These are phyloP conservation scores for Coenobita brevimanus DNA, from an alignment of 1,140 invertebrate genomes.

Conservation along the genomic window DNA sequence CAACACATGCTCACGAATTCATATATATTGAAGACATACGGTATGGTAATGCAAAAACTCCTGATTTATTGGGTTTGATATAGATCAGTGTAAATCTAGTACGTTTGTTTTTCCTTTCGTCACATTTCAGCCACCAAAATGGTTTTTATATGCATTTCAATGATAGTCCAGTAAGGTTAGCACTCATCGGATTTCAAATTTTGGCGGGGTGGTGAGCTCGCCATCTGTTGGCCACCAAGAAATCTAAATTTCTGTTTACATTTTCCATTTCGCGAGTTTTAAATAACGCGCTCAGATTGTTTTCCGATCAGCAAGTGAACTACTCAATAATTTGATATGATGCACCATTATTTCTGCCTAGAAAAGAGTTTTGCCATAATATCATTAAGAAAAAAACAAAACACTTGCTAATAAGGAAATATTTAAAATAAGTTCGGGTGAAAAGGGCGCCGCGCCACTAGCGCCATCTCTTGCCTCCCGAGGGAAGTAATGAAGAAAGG, in stretches of 20 bases:
- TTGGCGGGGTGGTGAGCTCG: conserved; percentile 9
- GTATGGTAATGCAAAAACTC: too few species aligned
- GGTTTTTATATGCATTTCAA: too few species aligned
- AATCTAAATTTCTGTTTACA: conserved; percentile 40
- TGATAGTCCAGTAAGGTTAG: too few species aligned
- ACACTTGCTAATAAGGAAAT: neutral
- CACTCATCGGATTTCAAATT: too few species aligned
- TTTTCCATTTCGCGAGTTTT: conserved; percentile 42
- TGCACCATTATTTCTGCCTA: neutral
- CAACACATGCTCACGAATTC: too few species aligned
- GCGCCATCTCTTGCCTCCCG: conserved; percentile 46
- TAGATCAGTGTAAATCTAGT: too few species aligned
- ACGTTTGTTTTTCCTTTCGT: too few species aligned
- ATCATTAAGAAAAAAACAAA: neutral
- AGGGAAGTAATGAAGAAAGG: conserved; percentile 55
- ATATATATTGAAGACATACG: too few species aligned
- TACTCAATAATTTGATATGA: neutral
- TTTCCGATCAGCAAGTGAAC: neutral
- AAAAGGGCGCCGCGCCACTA: neutral
- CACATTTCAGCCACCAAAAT: too few species aligned
- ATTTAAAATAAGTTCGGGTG: neutral
- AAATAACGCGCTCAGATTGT: neutral
- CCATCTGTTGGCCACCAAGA: conserved; percentile 22
- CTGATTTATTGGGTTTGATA: too few species aligned
- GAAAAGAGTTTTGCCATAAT: neutral